Evolutionary conservation across 2,113 vertebrate genomes (phyloP), one percentile per base, ranked within the genome.

Genomic region (Pachyramphus minor): DNA sequence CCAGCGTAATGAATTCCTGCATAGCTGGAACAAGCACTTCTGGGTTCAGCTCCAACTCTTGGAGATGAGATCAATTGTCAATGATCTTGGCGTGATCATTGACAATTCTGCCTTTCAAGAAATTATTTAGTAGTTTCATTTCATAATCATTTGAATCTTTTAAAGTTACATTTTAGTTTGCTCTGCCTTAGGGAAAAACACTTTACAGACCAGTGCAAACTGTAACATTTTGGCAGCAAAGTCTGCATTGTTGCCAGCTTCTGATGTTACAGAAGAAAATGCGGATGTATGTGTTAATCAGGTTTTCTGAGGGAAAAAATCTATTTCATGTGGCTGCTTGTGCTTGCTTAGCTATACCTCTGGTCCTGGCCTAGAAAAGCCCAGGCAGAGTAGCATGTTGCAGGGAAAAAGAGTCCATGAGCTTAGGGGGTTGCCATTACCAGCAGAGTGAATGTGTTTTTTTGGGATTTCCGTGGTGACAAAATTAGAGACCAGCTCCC

Each of bases 261-360:
- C 71, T 52, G 71, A 50, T 52, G 21, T 33, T 56, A 49, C 4
- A 74, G 59, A 75, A 81, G 55, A 60, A 88, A 90, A 64, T 27
- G 22, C 9, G 21, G 5, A 14, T 50, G 18, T 59, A 55, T 50
- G 15, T 49, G 15, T 68, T 81, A 59, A 87, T 84, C 60, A 16
- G 21, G 12, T 17, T 86, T 83, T 72, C 47, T 67, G 52, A 75
- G 45, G 37, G 35, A 72, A 91, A 76, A 50, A 8, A 10, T 45
- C 6, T 33, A 1, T 33, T 37, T 44, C 53, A 58, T 7, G 2
- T 66, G 52, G 20, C 31, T 1, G 2, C 1, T 0, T n/a, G 37
- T 60, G 12, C 47, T 79, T 85, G 44, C 41, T 73, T 58, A 35
- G 49, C 41, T 64, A 5, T 59, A 37, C 20, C 19, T 87, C 35